A percentile compares a stretch with the other conserved stretches of the same genome.
phyloP scores from a whole-genome alignment of 2,888 invertebrate species.

The Philhelius pedissequus region DNA sequence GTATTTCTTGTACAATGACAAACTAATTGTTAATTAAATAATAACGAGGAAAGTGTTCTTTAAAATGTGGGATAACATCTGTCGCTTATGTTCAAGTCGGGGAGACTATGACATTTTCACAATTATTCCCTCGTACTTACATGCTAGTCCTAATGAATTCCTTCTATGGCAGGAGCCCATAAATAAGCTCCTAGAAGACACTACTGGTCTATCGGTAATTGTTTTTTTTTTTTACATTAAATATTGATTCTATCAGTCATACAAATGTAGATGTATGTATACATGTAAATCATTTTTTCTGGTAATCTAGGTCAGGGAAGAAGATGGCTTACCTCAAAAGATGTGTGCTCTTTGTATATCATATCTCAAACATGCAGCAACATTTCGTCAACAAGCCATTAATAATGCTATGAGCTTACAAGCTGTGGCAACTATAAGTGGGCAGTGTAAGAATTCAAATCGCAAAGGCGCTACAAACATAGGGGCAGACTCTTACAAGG shows the following conservation, averaged over 20 bases:
- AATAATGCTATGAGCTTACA: conserved; percentile 75
- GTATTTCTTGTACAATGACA: conserved; percentile 13
- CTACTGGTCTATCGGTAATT: conserved; percentile 76
- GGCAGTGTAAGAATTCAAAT: conserved; percentile 15
- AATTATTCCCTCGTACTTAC: conserved; percentile 77
- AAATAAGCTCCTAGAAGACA: conserved; percentile 75
- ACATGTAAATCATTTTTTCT: neutral
- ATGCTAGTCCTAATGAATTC: conserved; percentile 76
- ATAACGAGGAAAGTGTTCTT: neutral
- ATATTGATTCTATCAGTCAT: neutral
- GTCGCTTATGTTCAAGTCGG: conserved; percentile 77
- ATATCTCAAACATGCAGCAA: conserved; percentile 77
- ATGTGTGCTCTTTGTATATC: conserved; percentile 78
- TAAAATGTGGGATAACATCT: conserved; percentile 75
- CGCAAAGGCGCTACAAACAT: conserved; percentile 61
- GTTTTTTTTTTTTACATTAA: neutral
- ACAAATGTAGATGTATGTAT: neutral
- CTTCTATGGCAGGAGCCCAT: conserved; percentile 77
- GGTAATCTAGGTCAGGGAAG: conserved; percentile 71
- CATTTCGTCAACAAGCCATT: conserved; percentile 77
- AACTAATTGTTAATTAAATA: neutral
- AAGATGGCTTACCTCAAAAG: conserved; percentile 76
- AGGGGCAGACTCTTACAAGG: neutral
- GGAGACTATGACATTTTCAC: conserved; percentile 77
- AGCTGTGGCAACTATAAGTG: conserved; percentile 65